Evolutionary conservation across 2,888 invertebrate species (phyloP), one percentile per base, ranked within the genome.

Genomic region (Epiblema foenella): DNA sequence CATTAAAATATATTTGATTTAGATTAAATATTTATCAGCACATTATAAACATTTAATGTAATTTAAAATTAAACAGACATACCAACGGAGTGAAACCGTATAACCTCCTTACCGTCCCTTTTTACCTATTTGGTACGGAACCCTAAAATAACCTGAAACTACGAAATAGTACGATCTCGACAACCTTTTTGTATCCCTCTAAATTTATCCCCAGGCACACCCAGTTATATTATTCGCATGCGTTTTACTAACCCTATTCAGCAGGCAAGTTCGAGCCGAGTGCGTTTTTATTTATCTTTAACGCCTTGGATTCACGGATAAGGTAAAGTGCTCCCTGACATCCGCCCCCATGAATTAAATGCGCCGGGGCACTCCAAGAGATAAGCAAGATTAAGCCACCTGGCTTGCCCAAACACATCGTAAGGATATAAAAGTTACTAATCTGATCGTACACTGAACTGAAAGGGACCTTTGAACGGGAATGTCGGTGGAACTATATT

Each of bases 321-420:
- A 18, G 49, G 37, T 57, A 63, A 56, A 69, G 56, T 57, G 49
- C 37, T 46, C 33, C 56, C 20, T 68, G 62, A 46, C 68, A 29
- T 42, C 17, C 49, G 18, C 29, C 59, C 39, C 46, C 2, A 20
- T 33, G 52, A 56, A 39, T 37, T 37, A n/a, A 39, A 52, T 54
- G 39, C 52, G 37, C 49, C 33, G 15, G 11, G 62, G 54, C 29
- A 56, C 68, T 68, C 68, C 24, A 42, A 29, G 52, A 69, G 68
- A 63, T 63, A 69, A 63, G 68, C 59, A 54, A 54, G 62, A 69
- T 69, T 62, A 62, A 42, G 33, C 56, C 33, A 49, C 39, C 49
- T 49, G 37, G 15, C 29, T 54, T 4, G 18, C 59, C 49, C 59
- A n/a, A 67, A 58, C 17, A 51, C 51, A 49, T n/a, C 29, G 11